Conservation (phyloP, 1,140 invertebrate genomes). For the Pararge aegeria region DNA sequence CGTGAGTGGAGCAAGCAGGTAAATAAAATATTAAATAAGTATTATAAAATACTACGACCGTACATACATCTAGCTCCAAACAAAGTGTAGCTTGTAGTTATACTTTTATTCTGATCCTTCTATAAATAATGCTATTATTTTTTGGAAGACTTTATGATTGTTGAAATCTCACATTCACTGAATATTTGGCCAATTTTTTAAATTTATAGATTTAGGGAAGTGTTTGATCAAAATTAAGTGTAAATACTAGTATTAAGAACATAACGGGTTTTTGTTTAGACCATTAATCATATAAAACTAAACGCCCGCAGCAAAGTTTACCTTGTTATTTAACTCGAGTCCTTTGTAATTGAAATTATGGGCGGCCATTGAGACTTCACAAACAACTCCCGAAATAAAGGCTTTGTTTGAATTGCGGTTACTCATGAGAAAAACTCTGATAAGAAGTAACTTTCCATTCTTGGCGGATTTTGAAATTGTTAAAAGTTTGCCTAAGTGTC, state of each 20-base stretch:
- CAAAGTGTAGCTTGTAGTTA: no score
- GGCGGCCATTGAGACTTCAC: constrained; percentile 27
- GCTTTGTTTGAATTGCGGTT: constrained; percentile 17
- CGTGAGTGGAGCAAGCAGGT: no score
- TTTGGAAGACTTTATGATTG: no score
- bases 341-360: constrained; percentile 31
- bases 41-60: no score
- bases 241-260: not conserved
- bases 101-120: no score
- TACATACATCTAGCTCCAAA: no score
- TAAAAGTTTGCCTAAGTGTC: not conserved
- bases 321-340: constrained; percentile 28
- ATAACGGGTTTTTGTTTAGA: constrained; percentile 8
- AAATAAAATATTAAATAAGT: no score
- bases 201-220: no score
- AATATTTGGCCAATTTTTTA: no score
- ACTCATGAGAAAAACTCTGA: constrained; percentile 17
- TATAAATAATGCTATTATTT: no score
- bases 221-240: not conserved
- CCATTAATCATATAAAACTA: constrained; percentile 28
- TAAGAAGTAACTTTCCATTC: constrained; percentile 19
- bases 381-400: constrained; percentile 28
- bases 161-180: no score
- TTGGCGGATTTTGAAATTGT: not conserved
- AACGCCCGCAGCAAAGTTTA: constrained; percentile 20